phyloP scores from a whole-genome alignment of 1,140 invertebrate species.

The Odontomachus brunneus region DNA sequence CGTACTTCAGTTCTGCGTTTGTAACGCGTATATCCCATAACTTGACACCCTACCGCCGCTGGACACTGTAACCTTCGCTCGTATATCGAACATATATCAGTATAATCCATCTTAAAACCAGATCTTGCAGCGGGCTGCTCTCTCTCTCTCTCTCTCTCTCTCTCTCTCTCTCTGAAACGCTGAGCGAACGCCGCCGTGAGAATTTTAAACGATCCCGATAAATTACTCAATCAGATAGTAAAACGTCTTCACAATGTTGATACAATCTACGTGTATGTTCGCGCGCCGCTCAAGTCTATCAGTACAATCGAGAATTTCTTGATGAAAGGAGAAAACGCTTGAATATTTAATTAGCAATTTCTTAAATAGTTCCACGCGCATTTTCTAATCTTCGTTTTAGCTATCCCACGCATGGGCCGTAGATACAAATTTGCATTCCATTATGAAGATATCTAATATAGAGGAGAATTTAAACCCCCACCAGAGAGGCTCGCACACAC shows the following conservation, averaged over 20 bases:
- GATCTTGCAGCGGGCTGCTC: constrained; percentile 52
- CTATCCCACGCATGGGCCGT: too few species aligned
- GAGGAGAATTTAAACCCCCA: background rate
- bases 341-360: too few species aligned
- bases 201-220: constrained; percentile 15
- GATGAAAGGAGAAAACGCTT: too few species aligned
- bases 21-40: constrained; percentile 67
- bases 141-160: too few species aligned
- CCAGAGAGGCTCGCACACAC: background rate
- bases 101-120: constrained; percentile 71
- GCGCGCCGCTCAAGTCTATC: background rate
- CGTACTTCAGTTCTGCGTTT: constrained; percentile 62
- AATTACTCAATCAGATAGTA: constrained; percentile 23
- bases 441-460: background rate
- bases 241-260: constrained; percentile 4
- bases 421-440: too few species aligned
- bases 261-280: background rate
- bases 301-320: too few species aligned
- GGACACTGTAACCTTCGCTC: constrained; percentile 48
- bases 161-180: constrained; percentile 2
- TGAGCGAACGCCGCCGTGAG: background rate
- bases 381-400: too few species aligned
- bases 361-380: too few species aligned
- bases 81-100: constrained; percentile 64
- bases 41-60: constrained; percentile 66